Percentiles rank a stretch among this genome's conserved stretches.
Conservation (phyloP, 2,113 vertebrate genomes). For the Pelmatolapia mariae region DNA sequence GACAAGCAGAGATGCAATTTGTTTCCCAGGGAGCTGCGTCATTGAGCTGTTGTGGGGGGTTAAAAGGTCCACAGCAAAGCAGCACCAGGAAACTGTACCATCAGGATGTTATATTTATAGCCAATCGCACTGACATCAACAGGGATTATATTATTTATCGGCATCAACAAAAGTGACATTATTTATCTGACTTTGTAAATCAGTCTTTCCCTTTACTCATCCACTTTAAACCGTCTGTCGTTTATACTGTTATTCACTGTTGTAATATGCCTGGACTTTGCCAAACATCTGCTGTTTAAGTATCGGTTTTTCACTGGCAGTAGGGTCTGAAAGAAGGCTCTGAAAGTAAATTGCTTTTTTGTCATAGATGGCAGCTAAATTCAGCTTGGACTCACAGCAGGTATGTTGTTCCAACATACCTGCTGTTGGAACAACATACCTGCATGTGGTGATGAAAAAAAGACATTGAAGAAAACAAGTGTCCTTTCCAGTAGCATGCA, state of each 20-base stretch:
- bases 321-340: not conserved
- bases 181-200: not conserved
- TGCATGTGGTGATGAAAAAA: not conserved
- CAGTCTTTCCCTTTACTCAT: not conserved
- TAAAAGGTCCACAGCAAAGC: slow-evolving; percentile 30
- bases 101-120: slow-evolving; percentile 3
- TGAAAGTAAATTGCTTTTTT: not conserved
- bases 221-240: not conserved
- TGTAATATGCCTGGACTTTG: not conserved
- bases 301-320: not conserved
- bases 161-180: not conserved
- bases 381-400: not conserved
- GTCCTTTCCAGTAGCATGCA: not conserved
- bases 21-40: slow-evolving; percentile 3
- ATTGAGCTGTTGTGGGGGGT: slow-evolving; percentile 17
- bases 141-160: not conserved
- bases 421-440: not conserved
- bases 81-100: slow-evolving; percentile 1
- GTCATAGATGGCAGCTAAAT: not conserved
- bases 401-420: not conserved
- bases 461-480: not conserved
- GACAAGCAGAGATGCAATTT: slow-evolving; percentile 50
- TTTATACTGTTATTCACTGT: not conserved
- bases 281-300: not conserved
- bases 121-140: not conserved